Percentiles rank a stretch among this genome's conserved stretches.
These are phyloP conservation scores for Ctenicera cuprea DNA, from an alignment of 2,888 invertebrate genomes.

Conservation along the genomic window DNA sequence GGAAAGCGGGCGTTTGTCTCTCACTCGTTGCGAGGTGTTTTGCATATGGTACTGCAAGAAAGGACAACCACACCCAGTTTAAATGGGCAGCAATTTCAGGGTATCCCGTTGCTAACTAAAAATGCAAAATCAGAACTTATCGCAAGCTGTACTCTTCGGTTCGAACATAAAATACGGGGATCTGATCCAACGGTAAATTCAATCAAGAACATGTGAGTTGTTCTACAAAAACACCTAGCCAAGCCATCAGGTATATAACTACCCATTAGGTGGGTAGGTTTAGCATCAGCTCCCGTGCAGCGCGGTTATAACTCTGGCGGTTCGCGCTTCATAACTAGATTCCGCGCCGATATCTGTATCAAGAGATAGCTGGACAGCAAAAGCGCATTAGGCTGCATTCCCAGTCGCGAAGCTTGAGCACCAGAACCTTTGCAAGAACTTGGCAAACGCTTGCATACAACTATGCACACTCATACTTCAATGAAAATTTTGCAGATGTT, in stretches of 20 bases:
- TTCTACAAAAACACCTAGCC: slow-evolving; percentile 40
- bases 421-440: slow-evolving; percentile 37
- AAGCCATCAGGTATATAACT: slow-evolving; percentile 36
- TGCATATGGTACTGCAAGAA: too few relatives aligned
- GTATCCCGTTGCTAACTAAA: too few relatives aligned
- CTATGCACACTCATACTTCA: slow-evolving; percentile 36
- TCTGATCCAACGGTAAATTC: slow-evolving; percentile 38
- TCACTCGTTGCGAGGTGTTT: too few relatives aligned
- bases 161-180: slow-evolving; percentile 26
- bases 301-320: slow-evolving; percentile 63
- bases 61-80: too few relatives aligned
- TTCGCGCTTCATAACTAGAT: slow-evolving; percentile 65
- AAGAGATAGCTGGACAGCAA: slow-evolving; percentile 69
- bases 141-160: not conserved
- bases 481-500: slow-evolving; percentile 44
- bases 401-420: slow-evolving; percentile 53
- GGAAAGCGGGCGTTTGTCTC: too few relatives aligned
- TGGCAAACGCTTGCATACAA: slow-evolving; percentile 30
- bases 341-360: slow-evolving; percentile 70
- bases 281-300: slow-evolving; percentile 59
- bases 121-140: too few relatives aligned
- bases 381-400: slow-evolving; percentile 70
- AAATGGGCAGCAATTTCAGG: too few relatives aligned
- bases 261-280: slow-evolving; percentile 56
- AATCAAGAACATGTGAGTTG: slow-evolving; percentile 38